These are phyloP conservation scores for Caenorhabditis imperialis DNA, from an alignment of 2,888 invertebrate genomes.

Conservation along the genomic window DNA sequence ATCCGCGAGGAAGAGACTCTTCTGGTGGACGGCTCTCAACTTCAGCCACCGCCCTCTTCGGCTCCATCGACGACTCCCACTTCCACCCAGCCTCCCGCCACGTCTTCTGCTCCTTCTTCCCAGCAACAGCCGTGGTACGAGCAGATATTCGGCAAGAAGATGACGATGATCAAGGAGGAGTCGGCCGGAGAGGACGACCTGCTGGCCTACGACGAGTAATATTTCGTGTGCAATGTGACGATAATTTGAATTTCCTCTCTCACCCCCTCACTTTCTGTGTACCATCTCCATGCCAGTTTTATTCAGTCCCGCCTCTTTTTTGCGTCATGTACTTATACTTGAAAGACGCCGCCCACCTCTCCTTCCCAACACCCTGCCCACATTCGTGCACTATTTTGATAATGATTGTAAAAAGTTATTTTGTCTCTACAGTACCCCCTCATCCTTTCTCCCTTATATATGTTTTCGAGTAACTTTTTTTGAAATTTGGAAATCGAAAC, in stretches of 20 bases:
- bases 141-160: conserved; percentile 54
- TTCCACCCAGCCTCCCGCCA: conserved; percentile 1
- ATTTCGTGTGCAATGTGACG: conserved; percentile 8
- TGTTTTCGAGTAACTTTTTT: no score
- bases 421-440: conserved; percentile 28
- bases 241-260: neutral
- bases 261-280: neutral
- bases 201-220: neutral
- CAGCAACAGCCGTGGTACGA: conserved; percentile 58
- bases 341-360: no score
- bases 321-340: no score
- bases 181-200: conserved; percentile 21
- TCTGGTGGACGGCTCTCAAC: conserved; percentile 32
- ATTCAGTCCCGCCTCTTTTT: no score
- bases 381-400: conserved; percentile 30
- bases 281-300: no score
- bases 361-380: no score
- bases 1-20: conserved; percentile 52
- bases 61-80: neutral
- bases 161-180: conserved; percentile 54
- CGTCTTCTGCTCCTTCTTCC: conserved; percentile 3
- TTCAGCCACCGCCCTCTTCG: conserved; percentile 2
- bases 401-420: conserved; percentile 51
- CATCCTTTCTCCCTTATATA: neutral
- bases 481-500: no score